Percentiles rank a stretch among this genome's conserved stretches.
phyloP scores from a whole-genome alignment of 2,888 invertebrate species.

The Tetramorium bicarinatum region DNA sequence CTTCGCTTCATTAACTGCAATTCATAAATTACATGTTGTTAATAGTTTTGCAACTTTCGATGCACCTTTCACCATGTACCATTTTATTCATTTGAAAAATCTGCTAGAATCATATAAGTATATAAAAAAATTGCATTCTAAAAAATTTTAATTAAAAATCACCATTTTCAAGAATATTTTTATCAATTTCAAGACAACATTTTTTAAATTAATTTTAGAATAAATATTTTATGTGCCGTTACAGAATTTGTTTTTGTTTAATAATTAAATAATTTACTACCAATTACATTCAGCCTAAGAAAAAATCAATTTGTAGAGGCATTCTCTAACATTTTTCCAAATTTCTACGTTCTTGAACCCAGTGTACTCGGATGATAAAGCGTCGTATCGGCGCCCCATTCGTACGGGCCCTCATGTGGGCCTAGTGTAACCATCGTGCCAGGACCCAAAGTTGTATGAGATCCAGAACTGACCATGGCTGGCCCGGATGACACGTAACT shows the following conservation, averaged over 20 bases:
- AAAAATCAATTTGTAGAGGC: background rate
- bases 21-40: conserved; percentile 22
- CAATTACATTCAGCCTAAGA: background rate
- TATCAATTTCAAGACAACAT: background rate
- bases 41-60: background rate
- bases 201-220: background rate
- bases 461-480: conserved; percentile 84
- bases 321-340: background rate
- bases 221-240: background rate
- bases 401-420: conserved; percentile 84
- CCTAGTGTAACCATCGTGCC: conserved; percentile 84
- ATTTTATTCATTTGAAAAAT: background rate
- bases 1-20: background rate
- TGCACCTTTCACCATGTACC: background rate
- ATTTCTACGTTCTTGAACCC: conserved; percentile 79
- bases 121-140: background rate
- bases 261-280: background rate
- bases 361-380: conserved; percentile 85
- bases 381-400: conserved; percentile 85
- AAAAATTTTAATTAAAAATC: background rate
- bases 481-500: conserved; percentile 85
- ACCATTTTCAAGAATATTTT: background rate
- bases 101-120: background rate
- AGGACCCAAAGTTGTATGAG: conserved; percentile 84
- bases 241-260: background rate